These are phyloP conservation scores for Argyra leucocephala DNA, from an alignment of 2,888 invertebrate species.

Conservation along the genomic window DNA sequence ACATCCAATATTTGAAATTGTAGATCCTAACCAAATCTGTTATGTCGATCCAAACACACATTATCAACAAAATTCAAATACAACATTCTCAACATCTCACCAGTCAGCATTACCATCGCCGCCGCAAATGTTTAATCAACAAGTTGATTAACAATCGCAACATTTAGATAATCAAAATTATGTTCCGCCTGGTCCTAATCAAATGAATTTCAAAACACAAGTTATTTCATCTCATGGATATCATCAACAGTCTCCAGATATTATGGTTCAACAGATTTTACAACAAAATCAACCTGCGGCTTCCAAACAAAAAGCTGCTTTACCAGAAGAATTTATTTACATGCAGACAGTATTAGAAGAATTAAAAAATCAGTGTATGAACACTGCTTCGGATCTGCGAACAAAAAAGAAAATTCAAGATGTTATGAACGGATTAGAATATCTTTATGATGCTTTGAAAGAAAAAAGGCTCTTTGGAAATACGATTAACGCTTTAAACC, in stretches of 20 bases:
- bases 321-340: constrained; percentile 68
- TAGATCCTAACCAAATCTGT: constrained; percentile 42
- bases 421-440: constrained; percentile 74
- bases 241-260: constrained; percentile 26
- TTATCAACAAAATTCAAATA: constrained; percentile 37
- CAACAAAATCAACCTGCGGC: constrained; percentile 43
- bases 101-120: constrained; percentile 14
- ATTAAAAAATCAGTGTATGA: constrained; percentile 59
- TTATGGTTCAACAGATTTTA: constrained; percentile 19
- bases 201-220: constrained; percentile 33
- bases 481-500: constrained; percentile 63
- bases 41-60: constrained; percentile 41
- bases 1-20: constrained; percentile 59
- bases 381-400: constrained; percentile 74
- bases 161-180: constrained; percentile 30
- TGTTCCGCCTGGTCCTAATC: constrained; percentile 24
- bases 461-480: constrained; percentile 68
- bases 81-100: background rate
- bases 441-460: constrained; percentile 74
- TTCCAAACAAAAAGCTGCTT: constrained; percentile 57
- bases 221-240: constrained; percentile 27
- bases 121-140: too few species aligned
- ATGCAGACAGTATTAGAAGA: constrained; percentile 73
- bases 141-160: constrained; percentile 26
- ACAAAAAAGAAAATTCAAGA: constrained; percentile 85